Base-by-base conservation (phyloP, 2,797 vertebrate species). In the Streptopelia turtur region DNA sequence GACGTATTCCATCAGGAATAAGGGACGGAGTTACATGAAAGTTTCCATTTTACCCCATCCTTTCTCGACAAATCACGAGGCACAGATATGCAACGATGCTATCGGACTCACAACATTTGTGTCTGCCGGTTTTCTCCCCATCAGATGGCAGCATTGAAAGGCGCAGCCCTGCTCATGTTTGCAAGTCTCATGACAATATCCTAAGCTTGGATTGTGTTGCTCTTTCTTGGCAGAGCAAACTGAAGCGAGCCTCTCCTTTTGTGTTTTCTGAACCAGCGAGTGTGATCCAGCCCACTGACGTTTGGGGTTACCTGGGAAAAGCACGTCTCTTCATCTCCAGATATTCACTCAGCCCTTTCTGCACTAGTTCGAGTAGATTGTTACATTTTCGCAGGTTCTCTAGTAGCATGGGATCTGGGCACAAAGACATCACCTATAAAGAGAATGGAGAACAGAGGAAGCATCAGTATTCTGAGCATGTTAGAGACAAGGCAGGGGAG, bases 281-380 rank as follows among this genome's bases (percentile, higher is more conserved):
- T 16, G 10, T 31, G 7, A 89, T 70, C 50, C 61, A 84, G 69
- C 76, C 23, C 31, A 33, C 35, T 75, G 76, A 86, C 72, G 57
- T 64, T 30, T 25, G 49, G 16, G 35, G 63, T 86, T 95, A 98
- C 98, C 99, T 99, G 91, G 99, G 99, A 93, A 99, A 99, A 78
- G 98, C 91, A 0, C 93, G 61, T 96, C 98, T 96, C 94, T 99
- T 99, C 37, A 97, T 99, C 98, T 99, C 99, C 97, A 99, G 96
- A 96, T 99, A 99, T 76, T 99, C 98, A 93, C 98, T 99, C 87
- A 99, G 98, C 45, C 98, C 98, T 96, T 99, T 99, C 95, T 99
- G 99, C 52, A 99, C 98, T 68, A 98, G 94, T 95, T 99, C 98
- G 25, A 99, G 97, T 39, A 98, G 96, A 71, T 95, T 87, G 83